These are phyloP conservation scores for Eupithecia centaureata DNA, from an alignment of 2,888 invertebrate genomes.

Conservation along the genomic window DNA sequence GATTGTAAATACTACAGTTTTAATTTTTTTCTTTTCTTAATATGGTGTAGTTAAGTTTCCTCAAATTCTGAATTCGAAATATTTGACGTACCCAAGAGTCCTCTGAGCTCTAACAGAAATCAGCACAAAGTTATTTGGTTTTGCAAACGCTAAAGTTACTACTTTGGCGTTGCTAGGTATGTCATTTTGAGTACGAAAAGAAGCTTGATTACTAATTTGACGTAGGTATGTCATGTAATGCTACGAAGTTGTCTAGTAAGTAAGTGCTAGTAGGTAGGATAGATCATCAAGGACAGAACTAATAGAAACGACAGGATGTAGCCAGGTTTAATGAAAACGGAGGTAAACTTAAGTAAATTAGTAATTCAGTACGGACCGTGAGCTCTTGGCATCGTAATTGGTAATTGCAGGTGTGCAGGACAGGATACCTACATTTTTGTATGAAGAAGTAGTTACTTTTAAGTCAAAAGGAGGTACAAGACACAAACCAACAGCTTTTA, in stretches of 20 bases:
- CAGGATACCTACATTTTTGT: conserved; percentile 31
- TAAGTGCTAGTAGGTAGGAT: background rate
- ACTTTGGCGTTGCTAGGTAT: too few species aligned
- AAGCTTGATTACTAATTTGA: background rate
- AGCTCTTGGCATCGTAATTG: conserved; percentile 40
- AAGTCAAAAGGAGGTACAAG: background rate
- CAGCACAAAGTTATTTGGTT: too few species aligned
- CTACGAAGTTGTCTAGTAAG: too few species aligned
- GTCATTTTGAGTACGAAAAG: too few species aligned
- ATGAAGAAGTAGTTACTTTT: background rate
- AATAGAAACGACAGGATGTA: conserved; percentile 33
- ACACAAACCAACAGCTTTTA: background rate
- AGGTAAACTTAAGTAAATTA: conserved; percentile 36
- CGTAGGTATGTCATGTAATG: background rate
- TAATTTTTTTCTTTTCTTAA: too few species aligned
- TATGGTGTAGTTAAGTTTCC: too few species aligned
- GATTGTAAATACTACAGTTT: too few species aligned
- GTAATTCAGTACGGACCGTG: conserved; percentile 36
- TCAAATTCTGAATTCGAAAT: too few species aligned
- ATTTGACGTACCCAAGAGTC: too few species aligned
- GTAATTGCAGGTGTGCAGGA: conserved; percentile 35
- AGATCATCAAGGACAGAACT: conserved; percentile 5
- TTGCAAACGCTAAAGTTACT: too few species aligned
- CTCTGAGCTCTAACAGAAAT: too few species aligned
- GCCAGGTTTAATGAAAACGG: conserved; percentile 32